A percentile compares a stretch with the other conserved stretches of the same genome.
These are phyloP conservation scores for Tympanuchus pallidicinctus DNA, from an alignment of 2,113 vertebrate genomes.

Conservation along the genomic window DNA sequence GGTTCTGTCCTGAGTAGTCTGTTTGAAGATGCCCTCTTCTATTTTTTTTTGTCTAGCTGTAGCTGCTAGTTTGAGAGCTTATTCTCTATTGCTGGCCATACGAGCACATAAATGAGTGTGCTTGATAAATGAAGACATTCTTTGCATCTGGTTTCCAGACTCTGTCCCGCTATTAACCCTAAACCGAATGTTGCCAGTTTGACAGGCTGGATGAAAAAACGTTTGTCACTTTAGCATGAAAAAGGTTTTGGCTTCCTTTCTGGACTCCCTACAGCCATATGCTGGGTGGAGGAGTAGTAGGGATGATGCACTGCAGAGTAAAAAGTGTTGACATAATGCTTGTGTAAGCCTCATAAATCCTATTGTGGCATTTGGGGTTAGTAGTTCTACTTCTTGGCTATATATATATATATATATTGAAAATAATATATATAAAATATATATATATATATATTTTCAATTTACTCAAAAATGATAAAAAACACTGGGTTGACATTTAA, in stretches of 20 bases:
- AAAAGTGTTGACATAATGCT: background rate
- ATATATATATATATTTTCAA: background rate
- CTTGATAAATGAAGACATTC: background rate
- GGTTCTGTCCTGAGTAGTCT: background rate
- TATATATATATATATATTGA: background rate
- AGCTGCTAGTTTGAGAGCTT: background rate
- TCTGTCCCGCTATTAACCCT: accelerated
- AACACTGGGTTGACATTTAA: background rate
- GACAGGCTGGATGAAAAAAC: background rate
- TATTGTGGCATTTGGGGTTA: accelerated
- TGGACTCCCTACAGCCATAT: background rate
- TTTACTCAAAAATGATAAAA: background rate
- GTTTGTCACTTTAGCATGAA: background rate
- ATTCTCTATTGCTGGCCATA: background rate
- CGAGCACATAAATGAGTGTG: background rate
- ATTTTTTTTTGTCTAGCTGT: background rate
- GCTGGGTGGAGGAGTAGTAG: accelerated
- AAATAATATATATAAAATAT: too few species aligned
- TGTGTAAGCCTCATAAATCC: background rate
- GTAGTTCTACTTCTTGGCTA: background rate
- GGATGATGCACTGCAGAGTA: background rate
- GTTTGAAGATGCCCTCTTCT: background rate
- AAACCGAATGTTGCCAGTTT: background rate
- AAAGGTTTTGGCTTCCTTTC: background rate
- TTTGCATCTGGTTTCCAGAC: background rate